phyloP scores from a whole-genome alignment of 2,797 vertebrate species.

The Mormyrus proboscirostris region DNA sequence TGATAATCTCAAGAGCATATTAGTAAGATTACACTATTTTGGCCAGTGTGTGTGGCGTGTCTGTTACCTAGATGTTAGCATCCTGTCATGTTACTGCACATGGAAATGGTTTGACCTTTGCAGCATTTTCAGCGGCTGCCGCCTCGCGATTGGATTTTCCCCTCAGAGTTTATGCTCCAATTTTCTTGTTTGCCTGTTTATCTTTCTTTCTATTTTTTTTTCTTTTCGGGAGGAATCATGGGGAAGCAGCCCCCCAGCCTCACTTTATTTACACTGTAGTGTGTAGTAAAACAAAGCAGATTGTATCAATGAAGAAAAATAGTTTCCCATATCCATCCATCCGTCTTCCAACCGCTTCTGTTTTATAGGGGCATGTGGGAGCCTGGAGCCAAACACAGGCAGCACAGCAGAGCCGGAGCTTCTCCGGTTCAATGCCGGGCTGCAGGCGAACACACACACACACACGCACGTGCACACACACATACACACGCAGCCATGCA shows the following conservation, averaged over 20 bases:
- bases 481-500: too few relatives aligned
- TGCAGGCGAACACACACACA: not conserved
- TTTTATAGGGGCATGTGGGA: not conserved
- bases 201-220: not conserved
- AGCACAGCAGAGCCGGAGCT: not conserved
- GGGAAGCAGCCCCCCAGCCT: not conserved
- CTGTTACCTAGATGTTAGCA: not conserved
- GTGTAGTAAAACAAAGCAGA: not conserved
- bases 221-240: not conserved
- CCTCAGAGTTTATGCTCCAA: not conserved
- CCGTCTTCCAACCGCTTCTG: not conserved
- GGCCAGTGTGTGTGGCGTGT: not conserved
- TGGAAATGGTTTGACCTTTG: not conserved
- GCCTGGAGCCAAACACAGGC: not conserved
- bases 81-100: not conserved
- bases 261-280: not conserved
- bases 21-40: not conserved
- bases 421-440: not conserved
- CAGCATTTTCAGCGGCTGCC: not conserved
- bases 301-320: not conserved
- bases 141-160: not conserved
- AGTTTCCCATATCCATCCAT: not conserved
- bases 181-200: not conserved
- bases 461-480: too few relatives aligned
- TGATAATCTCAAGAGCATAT: not conserved